phyloP scores from a whole-genome alignment of 1,140 invertebrate genomes.

The Phocides pigmalion region DNA sequence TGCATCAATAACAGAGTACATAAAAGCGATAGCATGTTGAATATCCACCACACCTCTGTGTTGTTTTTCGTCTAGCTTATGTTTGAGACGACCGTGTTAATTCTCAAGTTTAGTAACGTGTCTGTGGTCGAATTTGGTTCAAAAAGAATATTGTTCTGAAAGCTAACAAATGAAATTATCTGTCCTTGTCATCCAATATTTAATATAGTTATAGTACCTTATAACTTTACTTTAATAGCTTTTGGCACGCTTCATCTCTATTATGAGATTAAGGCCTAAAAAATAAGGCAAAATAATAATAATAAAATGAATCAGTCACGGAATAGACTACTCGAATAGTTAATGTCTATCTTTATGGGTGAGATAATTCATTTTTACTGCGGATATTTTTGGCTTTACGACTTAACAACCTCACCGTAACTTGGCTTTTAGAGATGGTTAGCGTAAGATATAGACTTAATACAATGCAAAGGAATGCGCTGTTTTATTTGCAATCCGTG shows the following conservation, averaged over 20 bases:
- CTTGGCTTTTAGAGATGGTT: conserved; percentile 13
- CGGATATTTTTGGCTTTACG: conserved; percentile 19
- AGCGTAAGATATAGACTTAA: conserved; percentile 5
- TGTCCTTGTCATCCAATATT: background rate
- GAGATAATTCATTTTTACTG: conserved; percentile 24
- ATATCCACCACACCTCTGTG: too few species aligned
- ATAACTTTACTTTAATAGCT: background rate
- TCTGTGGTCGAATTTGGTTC: too few species aligned
- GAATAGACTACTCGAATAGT: conserved; percentile 5
- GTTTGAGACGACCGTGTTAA: too few species aligned
- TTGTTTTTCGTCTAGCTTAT: too few species aligned
- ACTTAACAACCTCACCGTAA: conserved; percentile 11
- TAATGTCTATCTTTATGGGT: conserved; percentile 19
- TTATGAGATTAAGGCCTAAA: background rate
- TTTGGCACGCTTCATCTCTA: background rate
- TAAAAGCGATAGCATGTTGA: too few species aligned
- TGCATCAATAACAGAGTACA: too few species aligned
- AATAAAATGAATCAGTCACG: conserved; percentile 23
- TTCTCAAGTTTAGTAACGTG: too few species aligned
- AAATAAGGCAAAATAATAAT: conserved; percentile 3
- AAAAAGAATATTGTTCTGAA: background rate
- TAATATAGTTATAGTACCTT: background rate
- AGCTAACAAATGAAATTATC: background rate
- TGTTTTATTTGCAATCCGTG: too few species aligned
- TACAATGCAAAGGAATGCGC: background rate